Base-by-base conservation (phyloP, 2,797 vertebrate genomes). In the Taenioides sp. region DNA sequence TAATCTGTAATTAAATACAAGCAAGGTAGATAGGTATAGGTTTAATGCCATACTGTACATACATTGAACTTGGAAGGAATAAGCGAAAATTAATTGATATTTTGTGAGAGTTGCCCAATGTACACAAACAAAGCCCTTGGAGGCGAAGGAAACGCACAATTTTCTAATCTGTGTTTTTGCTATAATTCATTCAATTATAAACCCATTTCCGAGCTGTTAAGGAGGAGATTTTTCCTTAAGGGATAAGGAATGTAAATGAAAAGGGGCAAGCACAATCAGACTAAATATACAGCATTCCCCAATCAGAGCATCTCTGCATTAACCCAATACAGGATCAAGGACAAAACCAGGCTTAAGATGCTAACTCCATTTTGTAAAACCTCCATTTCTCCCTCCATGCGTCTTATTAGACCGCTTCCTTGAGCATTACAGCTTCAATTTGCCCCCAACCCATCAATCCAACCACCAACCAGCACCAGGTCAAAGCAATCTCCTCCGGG, bases 401-500 rank as follows among this genome's bases (percentile, higher is more conserved):
- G 69, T 72, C 69, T 58, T 50, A 65, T 80, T 62, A 54, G 18
- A 23, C 22, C 2, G 40, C 9, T 73, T 34, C 40, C 18, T 23
- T 74, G 64, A 55, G 9, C 69, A 11, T 22, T 34, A 18, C 22
- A 47, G 34, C 47, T 58, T 75, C 67, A 25, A 76, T 78, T 69
- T 77, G 57, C 62, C 34, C 70, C 61, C 27, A 37, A 63, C 73
- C 65, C 54, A 75, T 75, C 25, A 25, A 67, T 59, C 67, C 47
- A 47, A 10, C 27, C 60, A 5, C 28, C 66, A 66, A 80, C 67
- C 72, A 66, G 68, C 54, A 49, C 76, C 67, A 59, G 74, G 60
- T 75, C 71, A 23, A 34, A 65, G 34, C 67, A 80, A 81, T 77
- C 75, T 77, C 65, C 70, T 71, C 77, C 62, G 49, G 31, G 65